Percentiles rank a stretch among this genome's conserved stretches.
phyloP scores from a whole-genome alignment of 2,888 invertebrate species.

The Odontocolon sp. region DNA sequence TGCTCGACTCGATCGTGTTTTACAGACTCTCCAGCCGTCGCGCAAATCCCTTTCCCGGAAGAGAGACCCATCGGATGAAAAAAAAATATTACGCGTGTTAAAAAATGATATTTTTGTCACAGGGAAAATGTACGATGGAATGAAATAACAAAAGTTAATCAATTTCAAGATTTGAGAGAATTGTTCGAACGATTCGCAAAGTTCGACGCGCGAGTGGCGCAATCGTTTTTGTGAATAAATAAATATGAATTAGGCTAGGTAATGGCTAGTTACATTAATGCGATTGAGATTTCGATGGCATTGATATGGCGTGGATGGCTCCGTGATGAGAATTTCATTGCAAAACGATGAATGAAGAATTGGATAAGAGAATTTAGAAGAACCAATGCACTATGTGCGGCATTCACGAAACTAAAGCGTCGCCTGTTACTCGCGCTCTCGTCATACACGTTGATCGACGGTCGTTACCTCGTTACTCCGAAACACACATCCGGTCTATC shows the following conservation, averaged over 20 bases:
- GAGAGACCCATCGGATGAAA: neutral
- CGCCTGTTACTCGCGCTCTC: slow-evolving; percentile 49
- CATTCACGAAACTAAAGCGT: slow-evolving; percentile 53
- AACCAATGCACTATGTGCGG: slow-evolving; percentile 48
- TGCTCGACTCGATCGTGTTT: slow-evolving; percentile 9
- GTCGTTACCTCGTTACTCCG: slow-evolving; percentile 66
- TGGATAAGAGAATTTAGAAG: slow-evolving; percentile 51
- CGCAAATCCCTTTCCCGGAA: slow-evolving; percentile 18
- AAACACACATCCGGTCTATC: slow-evolving; percentile 66
- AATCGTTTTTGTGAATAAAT: too few relatives aligned
- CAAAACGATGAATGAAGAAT: slow-evolving; percentile 40
- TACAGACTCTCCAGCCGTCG: slow-evolving; percentile 10
- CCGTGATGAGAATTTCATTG: slow-evolving; percentile 38
- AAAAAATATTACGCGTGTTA: slow-evolving; percentile 4
- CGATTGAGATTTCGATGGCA: too few relatives aligned
- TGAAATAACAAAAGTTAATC: too few relatives aligned
- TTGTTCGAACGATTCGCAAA: too few relatives aligned
- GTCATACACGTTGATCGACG: slow-evolving; percentile 61
- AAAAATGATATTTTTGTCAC: neutral
- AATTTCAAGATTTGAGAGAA: too few relatives aligned
- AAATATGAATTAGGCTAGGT: too few relatives aligned
- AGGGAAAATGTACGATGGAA: too few relatives aligned
- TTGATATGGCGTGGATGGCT: too few relatives aligned
- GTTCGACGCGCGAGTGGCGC: too few relatives aligned
- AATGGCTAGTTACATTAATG: too few relatives aligned